Evolutionary conservation across 2,797 vertebrate genomes (phyloP).

Genomic region (Cygnus olor): DNA sequence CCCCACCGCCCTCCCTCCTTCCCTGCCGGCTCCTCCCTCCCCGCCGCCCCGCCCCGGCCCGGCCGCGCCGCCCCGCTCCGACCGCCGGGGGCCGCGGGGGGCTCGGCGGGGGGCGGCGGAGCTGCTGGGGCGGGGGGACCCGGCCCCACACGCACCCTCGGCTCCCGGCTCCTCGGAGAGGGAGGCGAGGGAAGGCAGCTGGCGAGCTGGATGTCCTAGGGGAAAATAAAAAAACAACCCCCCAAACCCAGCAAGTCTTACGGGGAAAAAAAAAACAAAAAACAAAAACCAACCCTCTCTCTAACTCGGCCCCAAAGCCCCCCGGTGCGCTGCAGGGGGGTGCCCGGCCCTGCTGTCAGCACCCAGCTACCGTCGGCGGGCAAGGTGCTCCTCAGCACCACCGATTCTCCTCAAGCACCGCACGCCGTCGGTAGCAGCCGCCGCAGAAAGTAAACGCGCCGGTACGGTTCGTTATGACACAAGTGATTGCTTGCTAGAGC

Average conservation of each 20-base stretch:
- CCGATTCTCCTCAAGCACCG: neutral
- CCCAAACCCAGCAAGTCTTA: too few relatives aligned
- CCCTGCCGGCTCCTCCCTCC: neutral
- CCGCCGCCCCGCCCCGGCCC: neutral
- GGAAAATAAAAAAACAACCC: too few relatives aligned
- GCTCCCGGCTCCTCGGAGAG: neutral
- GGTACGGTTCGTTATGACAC: neutral
- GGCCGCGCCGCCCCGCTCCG: neutral
- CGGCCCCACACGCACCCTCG: neutral
- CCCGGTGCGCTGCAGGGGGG: neutral
- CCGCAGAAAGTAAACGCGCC: neutral
- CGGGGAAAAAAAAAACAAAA: too few relatives aligned
- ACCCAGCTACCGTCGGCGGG: neutral
- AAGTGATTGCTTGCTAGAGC: neutral
- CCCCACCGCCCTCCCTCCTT: conserved; percentile 31
- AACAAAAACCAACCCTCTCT: too few relatives aligned
- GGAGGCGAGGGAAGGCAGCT: too few relatives aligned
- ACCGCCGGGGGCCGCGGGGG: neutral
- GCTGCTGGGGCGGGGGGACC: neutral
- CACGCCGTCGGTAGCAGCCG: neutral
- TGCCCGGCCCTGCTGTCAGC: neutral
- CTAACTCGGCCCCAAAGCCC: neutral
- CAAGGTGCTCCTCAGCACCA: neutral
- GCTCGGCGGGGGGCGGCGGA: neutral
- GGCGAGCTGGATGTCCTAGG: too few relatives aligned